Percentiles rank a stretch among this genome's conserved stretches.
Evolutionary conservation across 2,113 vertebrate genomes (phyloP).

Genomic region (Serranochromis macrocephalus): DNA sequence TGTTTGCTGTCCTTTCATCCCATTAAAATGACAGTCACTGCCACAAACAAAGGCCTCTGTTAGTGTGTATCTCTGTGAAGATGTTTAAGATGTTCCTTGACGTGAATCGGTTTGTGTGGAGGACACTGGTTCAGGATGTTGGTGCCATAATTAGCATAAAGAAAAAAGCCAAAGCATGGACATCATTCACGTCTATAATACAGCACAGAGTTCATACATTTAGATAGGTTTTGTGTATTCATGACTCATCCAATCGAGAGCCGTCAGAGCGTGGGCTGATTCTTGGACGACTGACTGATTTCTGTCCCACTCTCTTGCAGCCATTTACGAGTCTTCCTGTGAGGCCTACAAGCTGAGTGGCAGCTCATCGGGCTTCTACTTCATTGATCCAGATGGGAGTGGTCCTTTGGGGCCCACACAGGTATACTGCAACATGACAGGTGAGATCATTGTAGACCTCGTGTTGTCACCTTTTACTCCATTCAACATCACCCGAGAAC

Average conservation of each 20-base stretch:
- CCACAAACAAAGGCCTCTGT: not conserved
- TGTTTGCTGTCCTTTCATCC: not conserved
- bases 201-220: not conserved
- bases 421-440: slow-evolving; percentile 94
- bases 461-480: slow-evolving; percentile 11
- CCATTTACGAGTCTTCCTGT: slow-evolving; percentile 88
- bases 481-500: not conserved
- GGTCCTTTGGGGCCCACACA: slow-evolving; percentile 82
- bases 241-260: not conserved
- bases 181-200: not conserved
- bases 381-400: slow-evolving; percentile 90
- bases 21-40: not conserved
- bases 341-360: slow-evolving; percentile 89
- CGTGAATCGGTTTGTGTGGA: not conserved
- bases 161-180: not conserved
- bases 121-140: not conserved
- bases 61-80: not conserved
- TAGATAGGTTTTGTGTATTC: not conserved
- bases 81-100: not conserved
- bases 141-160: not conserved
- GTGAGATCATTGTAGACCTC: slow-evolving; percentile 64
- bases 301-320: slow-evolving; percentile 58
- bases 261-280: not conserved
- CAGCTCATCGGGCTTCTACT: slow-evolving; percentile 84
- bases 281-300: not conserved